These are phyloP conservation scores for Eurosta solidaginis DNA, from an alignment of 1,140 invertebrate genomes.

Conservation along the genomic window DNA sequence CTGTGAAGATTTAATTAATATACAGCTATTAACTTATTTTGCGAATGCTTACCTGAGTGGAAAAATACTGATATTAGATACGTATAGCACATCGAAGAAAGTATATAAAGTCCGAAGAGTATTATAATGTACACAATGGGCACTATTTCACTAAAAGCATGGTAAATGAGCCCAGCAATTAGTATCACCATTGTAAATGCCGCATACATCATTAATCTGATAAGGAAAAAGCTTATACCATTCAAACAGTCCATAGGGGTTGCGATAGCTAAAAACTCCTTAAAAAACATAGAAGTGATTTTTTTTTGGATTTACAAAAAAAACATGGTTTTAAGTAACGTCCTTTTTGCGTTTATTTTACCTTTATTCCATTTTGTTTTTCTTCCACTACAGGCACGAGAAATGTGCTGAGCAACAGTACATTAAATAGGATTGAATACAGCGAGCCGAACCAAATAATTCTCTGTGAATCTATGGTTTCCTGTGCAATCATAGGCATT, in stretches of 20 bases:
- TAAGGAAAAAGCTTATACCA: constrained; percentile 50
- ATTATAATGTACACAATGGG: constrained; percentile 38
- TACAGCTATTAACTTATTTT: neutral
- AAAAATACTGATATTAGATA: constrained; percentile 56
- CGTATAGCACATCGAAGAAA: constrained; percentile 50
- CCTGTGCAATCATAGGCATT: constrained; percentile 46
- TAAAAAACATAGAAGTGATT: too few relatives aligned
- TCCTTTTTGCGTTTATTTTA: too few relatives aligned
- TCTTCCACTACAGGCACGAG: constrained; percentile 56
- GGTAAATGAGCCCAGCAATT: constrained; percentile 38
- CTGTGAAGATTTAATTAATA: constrained; percentile 38
- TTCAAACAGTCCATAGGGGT: constrained; percentile 56
- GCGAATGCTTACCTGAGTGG: constrained; percentile 46
- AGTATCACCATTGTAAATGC: constrained; percentile 38
- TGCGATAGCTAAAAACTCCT: constrained; percentile 53
- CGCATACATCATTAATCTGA: constrained; percentile 45
- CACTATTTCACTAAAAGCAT: constrained; percentile 30
- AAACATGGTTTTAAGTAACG: neutral
- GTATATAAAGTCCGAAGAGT: constrained; percentile 47
- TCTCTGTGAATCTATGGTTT: constrained; percentile 40
- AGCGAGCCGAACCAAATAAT: constrained; percentile 45
- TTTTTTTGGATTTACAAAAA: too few relatives aligned
- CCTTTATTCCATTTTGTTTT: constrained; percentile 54
- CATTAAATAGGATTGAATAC: constrained; percentile 44
- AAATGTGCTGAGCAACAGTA: constrained; percentile 49